A percentile compares a stretch with the other conserved stretches of the same genome.
phyloP scores from a whole-genome alignment of 2,888 invertebrate genomes.

The Melanotus villosus region DNA sequence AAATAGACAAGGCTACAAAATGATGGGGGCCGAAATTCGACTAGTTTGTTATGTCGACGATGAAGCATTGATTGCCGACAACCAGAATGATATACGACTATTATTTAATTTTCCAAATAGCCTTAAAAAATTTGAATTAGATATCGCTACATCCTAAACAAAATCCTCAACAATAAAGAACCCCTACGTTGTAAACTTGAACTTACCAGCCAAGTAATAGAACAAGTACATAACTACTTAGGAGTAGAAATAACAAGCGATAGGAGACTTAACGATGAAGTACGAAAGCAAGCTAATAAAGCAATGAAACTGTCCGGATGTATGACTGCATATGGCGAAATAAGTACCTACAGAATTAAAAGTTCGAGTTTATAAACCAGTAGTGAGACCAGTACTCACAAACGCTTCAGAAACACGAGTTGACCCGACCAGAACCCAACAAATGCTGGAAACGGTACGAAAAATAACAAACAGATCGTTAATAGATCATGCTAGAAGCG shows the following conservation, averaged over 20 bases:
- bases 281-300: constrained; percentile 10
- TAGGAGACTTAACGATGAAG: background rate
- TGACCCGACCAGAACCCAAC: too few relatives aligned
- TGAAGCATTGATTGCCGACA: constrained; percentile 4
- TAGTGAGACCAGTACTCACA: too few relatives aligned
- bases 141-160: background rate
- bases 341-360: background rate
- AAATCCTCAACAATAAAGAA: background rate
- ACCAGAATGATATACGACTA: background rate
- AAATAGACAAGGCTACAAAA: constrained; percentile 4
- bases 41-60: background rate
- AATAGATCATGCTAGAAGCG: too few relatives aligned
- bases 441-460: too few relatives aligned
- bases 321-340: constrained; percentile 3
- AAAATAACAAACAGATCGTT: too few relatives aligned
- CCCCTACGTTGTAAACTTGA: constrained; percentile 9
- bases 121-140: background rate
- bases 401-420: too few relatives aligned
- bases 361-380: too few relatives aligned
- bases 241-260: constrained; percentile 11
- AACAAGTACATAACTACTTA: background rate
- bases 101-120: background rate
- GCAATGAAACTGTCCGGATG: background rate
- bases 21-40: background rate
- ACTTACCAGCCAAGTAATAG: background rate